These are phyloP conservation scores for Gymnobelideus leadbeateri DNA, from an alignment of 2,113 vertebrate genomes.

Conservation along the genomic window DNA sequence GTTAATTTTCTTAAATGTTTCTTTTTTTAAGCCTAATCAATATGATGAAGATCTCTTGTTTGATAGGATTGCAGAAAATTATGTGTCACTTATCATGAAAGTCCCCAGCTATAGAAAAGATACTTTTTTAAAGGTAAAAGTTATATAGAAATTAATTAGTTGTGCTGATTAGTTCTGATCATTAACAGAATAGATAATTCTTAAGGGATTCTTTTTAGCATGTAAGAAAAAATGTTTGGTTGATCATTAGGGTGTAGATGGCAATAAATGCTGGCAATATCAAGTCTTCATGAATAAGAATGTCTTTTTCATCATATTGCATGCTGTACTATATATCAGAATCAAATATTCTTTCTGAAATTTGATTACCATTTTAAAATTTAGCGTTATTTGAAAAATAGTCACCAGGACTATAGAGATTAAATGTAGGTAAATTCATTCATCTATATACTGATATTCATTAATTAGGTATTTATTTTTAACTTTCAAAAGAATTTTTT, in stretches of 20 bases:
- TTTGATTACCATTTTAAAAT: not conserved
- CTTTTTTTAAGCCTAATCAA: slow-evolving; percentile 76
- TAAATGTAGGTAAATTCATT: not conserved
- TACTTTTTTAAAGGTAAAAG: slow-evolving; percentile 81
- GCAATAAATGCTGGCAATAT: slow-evolving; percentile 26
- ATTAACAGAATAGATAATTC: slow-evolving; percentile 48
- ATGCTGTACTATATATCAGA: not conserved
- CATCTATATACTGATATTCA: not conserved
- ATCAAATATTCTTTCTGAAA: not conserved
- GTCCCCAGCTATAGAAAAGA: slow-evolving; percentile 73
- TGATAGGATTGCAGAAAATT: slow-evolving; percentile 82
- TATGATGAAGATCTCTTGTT: slow-evolving; percentile 79
- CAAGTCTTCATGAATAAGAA: not conserved
- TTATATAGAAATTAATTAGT: slow-evolving; percentile 21
- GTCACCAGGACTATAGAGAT: not conserved
- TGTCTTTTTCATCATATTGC: not conserved
- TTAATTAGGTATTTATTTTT: not conserved
- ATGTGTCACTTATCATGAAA: slow-evolving; percentile 77
- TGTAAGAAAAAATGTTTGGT: not conserved
- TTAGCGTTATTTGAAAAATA: not conserved
- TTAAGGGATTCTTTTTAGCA: slow-evolving; percentile 24
- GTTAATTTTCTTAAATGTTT: slow-evolving; percentile 4
- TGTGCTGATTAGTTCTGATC: slow-evolving; percentile 45
- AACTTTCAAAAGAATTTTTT: not conserved
- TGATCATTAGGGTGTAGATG: slow-evolving; percentile 33